phyloP scores from a whole-genome alignment of 1,140 invertebrate species.

The Aphis craccivora region DNA sequence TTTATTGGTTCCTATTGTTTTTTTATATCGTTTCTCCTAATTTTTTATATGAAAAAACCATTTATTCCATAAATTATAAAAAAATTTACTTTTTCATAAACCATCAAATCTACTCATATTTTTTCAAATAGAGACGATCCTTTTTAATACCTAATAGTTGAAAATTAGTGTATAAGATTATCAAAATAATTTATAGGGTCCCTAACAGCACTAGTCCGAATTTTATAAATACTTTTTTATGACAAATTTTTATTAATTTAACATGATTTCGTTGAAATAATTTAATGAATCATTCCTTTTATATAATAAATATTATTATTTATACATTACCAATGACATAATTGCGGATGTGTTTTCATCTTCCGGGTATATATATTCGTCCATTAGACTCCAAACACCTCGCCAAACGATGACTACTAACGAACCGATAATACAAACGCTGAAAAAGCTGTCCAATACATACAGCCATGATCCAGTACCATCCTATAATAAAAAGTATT shows the following conservation, averaged over 20 bases:
- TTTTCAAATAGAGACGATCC: background rate
- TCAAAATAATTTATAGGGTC: constrained; percentile 8
- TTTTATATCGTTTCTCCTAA: no score
- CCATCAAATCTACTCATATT: no score
- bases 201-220: background rate
- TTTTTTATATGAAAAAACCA: no score
- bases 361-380: constrained; percentile 78
- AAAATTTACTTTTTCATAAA: no score
- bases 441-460: constrained; percentile 84
- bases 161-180: background rate
- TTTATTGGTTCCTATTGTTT: background rate
- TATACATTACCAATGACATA: constrained; percentile 77
- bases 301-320: background rate
- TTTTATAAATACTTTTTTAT: background rate
- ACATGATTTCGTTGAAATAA: background rate
- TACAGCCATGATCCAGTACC: constrained; percentile 76
- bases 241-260: background rate
- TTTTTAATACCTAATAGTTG: background rate
- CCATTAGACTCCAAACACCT: constrained; percentile 81
- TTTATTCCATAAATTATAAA: no score
- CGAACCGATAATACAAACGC: constrained; percentile 81
- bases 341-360: constrained; percentile 71
- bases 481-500: constrained; percentile 69
- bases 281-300: background rate
- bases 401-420: constrained; percentile 88